Evolutionary conservation across 2,888 invertebrate genomes (phyloP), one percentile per base, ranked within the genome.

Genomic region (Dryocosmus kuriphilus): DNA sequence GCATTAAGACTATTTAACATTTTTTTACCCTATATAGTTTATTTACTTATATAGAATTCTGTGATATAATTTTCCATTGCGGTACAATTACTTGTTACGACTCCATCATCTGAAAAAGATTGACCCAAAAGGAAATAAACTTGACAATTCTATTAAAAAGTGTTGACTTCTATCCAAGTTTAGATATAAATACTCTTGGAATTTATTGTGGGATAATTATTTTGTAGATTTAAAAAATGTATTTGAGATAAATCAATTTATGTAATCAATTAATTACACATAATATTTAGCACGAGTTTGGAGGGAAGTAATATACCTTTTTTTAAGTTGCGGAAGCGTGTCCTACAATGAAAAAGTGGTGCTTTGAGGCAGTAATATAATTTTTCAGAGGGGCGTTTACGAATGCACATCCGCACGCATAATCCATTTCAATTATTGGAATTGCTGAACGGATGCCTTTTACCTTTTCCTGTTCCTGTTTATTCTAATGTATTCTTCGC

Each of bases 41-140:
- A 55, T n/a, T 22, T 22, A 55, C n/a, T n/a, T 27, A 30, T 19
- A 71, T 51, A 51, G 32, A 71, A 71, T 71, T 71, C 14, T n/a
- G 30, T 55, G 32, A 71, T 71, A 71, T 55, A 71, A 71, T 55
- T 71, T 71, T 71, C n/a, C 6, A 46, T 67, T 46, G 27, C 67
- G 24, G 19, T 27, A 67, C 16, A 41, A 41, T 41, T 6, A 41
- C 16, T 1, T 41, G 5, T 41, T 41, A 55, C 22, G 22, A 55
- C 22, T 55, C 22, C 19, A 22, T 55, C 9, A 4, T 2, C 9
- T 55, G 9, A 19, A 46, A 46, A 46, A 46, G 19, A 30, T 24
- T 7, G 9, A 27, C 27, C 16, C 19, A 27, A 5, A 46, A 4
- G 4, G 27, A 30, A 51, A 41, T 27, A 14, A 30, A 27, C 14